Base-by-base conservation (phyloP, 2,888 invertebrate genomes). In the Zelleria hepariella region DNA sequence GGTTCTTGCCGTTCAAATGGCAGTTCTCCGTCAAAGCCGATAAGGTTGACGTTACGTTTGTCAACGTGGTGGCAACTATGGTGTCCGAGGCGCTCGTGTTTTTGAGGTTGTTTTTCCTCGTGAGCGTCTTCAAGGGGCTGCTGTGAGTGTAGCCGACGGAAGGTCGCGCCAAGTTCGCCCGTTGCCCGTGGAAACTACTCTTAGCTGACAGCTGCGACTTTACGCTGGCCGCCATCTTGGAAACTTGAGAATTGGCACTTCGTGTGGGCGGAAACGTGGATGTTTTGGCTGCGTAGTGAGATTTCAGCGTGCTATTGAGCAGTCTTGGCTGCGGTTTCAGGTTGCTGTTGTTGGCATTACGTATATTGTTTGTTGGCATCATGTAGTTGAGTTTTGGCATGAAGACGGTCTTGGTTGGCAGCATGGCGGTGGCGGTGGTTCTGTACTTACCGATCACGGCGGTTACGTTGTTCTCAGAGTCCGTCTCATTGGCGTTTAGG, bases 231-330 rank as follows among this genome's bases (percentile, higher is more conserved):
- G 73, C 69, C 3, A 82, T 63, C 62, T 84, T 67, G 59, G 74
- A 81, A 23, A 73, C 74, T 70, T 82, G 80, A 4, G 81, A 77
- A 62, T 83, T 86, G 75, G 86, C 82, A 75, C 83, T 81, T 71
- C 88, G 73, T 0, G 83, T 84, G 63, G 89, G 88, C 67, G 88
- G 86, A 69, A 89, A 89, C 0, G 88, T 87, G 1, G 86, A 84
- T 1, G 87, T 88, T 64, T 87, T 88, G 0, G 82, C 70, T 18
- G 80, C 83, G 65, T 82, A 86, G 54, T 83, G 82, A 0, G 80
- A 78, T 62, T 86, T 87, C 1, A 80, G 42, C 0, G 75, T 75
- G 0, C 78, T 66, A 66, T 78, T 80, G 55, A 81, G 72, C 42
- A 78, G 69, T 32, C 84, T 68, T 25, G 78, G 77, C 53, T 77